Evolutionary conservation across 2,888 invertebrate genomes (phyloP).

Genomic region (Habrosyne pyritoides): DNA sequence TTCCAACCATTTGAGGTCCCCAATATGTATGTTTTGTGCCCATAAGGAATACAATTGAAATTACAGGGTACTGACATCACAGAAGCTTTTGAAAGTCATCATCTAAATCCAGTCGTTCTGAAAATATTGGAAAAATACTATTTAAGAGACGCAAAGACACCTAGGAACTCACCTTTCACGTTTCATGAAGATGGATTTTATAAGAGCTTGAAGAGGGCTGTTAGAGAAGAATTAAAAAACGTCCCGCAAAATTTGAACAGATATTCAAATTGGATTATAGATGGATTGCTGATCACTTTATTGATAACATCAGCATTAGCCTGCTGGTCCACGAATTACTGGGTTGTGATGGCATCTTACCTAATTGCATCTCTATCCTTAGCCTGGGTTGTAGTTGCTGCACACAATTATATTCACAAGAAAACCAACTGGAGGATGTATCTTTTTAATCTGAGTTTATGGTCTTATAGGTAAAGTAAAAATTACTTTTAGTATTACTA

Average conservation of each 20-base stretch:
- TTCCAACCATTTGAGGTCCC: too few relatives aligned
- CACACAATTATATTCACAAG: conserved; percentile 92
- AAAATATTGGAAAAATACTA: conserved; percentile 86
- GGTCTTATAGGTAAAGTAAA: conserved; percentile 83
- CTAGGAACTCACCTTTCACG: conserved; percentile 88
- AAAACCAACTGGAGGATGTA: conserved; percentile 91
- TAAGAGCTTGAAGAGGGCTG: conserved; percentile 85
- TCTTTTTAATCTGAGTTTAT: conserved; percentile 87
- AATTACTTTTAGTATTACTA: too few relatives aligned
- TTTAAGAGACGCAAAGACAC: conserved; percentile 84
- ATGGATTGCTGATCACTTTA: conserved; percentile 62
- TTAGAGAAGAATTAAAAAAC: conserved; percentile 80
- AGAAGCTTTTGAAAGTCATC: conserved; percentile 84
- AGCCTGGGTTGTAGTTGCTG: conserved; percentile 83
- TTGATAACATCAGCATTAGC: conserved; percentile 56
- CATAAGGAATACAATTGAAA: neutral
- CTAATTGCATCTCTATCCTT: conserved; percentile 75
- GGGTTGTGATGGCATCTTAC: conserved; percentile 48
- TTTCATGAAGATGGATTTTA: conserved; percentile 91
- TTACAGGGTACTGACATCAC: conserved; percentile 86
- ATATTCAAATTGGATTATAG: conserved; percentile 55
- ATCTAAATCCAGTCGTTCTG: conserved; percentile 79
- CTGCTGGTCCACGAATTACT: conserved; percentile 53
- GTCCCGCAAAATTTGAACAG: conserved; percentile 57
- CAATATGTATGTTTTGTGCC: too few relatives aligned